Evolutionary conservation across 2,888 invertebrate genomes (phyloP), one percentile per base, ranked within the genome.

Genomic region (Drosophila lacicola): DNA sequence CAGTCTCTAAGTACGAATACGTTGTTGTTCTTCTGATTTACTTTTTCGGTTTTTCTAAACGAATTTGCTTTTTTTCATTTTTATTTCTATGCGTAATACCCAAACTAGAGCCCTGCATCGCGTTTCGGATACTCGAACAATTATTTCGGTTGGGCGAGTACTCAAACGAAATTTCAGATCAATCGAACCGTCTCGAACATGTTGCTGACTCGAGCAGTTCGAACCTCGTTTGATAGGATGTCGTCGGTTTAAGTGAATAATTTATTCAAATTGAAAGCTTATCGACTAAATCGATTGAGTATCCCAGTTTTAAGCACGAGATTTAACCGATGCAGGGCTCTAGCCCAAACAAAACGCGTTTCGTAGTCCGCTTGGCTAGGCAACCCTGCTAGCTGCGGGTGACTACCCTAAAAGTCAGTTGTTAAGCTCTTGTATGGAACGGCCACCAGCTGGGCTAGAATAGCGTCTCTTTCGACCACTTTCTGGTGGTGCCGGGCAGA

Each of bases 381-480:
- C 82, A 72, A 67, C 67, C 82, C 69, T 73, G 33, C 47, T 36
- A 14, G 53, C 61, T 39, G 14, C 13, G 36, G 55, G 25, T 41
- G 74, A 49, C 54, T 56, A 66, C 57, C 58, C 66, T 75, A 74
- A 73, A 85, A 83, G 78, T 86, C 84, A 67, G 73, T 86, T 87
- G 71, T 75, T 87, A 87, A 87, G 84, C 84, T 85, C 84, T 82
- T 78, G 72, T 77, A 68, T 74, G 79, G 66, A 65, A 83, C 61
- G 67, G 73, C 70, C 69, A 73, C 82, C 79, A 78, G 78, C 82
- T 82, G 91, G 91, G 91, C 92, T 95, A 96, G 94, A 96, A 96
- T 90, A 96, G 94, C 89, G 96, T 96, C 94, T 96, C 96, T 90
- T 95, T 95, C 76, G 96, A 95, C 94, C 95, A 95, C 87, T 92